Evolutionary conservation across 1,140 invertebrate species (phyloP).

Genomic region (Cherax quadricarinatus): DNA sequence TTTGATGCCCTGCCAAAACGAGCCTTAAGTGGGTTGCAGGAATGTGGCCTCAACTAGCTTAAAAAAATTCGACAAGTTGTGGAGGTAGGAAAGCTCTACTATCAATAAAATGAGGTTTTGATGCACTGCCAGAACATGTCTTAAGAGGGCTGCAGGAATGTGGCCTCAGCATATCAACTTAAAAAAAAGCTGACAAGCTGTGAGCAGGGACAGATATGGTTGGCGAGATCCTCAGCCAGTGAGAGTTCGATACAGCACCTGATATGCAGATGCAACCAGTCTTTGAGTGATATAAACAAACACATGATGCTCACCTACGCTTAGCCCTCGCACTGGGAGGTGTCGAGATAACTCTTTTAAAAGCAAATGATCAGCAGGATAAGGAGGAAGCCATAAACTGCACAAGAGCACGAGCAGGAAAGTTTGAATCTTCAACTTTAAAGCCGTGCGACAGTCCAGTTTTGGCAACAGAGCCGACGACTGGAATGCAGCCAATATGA

Average conservation of each 20-base stretch:
- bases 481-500: background rate
- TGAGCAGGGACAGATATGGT: background rate
- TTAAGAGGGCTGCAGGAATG: conserved; percentile 5
- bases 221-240: background rate
- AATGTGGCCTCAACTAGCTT: background rate
- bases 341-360: background rate
- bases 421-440: background rate
- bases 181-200: background rate
- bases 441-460: background rate
- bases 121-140: conserved; percentile 1
- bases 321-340: background rate
- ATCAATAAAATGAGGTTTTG: conserved; percentile 4
- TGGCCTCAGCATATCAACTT: background rate
- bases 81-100: no score
- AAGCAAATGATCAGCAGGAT: background rate
- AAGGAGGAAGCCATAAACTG: background rate
- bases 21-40: background rate
- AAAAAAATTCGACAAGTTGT: background rate
- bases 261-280: conserved; percentile 18
- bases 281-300: conserved; percentile 18
- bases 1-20: conserved; percentile 1
- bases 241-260: background rate
- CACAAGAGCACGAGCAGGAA: background rate
- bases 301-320: conserved; percentile 22
- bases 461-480: background rate